A percentile compares a stretch with the other conserved stretches of the same genome.
Evolutionary conservation across 2,888 invertebrate species (phyloP).

Genomic region (Amphimallon solstitiale): DNA sequence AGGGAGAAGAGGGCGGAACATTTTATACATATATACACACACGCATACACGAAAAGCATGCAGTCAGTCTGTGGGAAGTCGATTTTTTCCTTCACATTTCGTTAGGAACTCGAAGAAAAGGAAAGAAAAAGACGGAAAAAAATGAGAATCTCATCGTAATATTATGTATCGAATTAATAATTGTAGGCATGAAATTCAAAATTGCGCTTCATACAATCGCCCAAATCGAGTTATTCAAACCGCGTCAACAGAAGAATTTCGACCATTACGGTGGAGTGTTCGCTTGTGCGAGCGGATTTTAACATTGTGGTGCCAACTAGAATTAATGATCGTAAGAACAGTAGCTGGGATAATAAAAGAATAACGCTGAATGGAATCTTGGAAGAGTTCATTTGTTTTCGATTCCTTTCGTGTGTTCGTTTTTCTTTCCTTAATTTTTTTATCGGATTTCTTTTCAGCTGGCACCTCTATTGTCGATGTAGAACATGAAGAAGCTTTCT

Average conservation of each 20-base stretch:
- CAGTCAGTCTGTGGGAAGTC: not conserved
- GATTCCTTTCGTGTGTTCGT: conserved; percentile 27
- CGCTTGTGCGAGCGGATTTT: conserved; percentile 48
- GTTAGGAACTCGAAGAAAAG: conserved; percentile 37
- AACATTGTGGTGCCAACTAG: conserved; percentile 51
- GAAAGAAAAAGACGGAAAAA: conserved; percentile 34
- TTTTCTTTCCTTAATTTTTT: not conserved
- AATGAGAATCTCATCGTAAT: conserved; percentile 50
- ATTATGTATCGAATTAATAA: conserved; percentile 62
- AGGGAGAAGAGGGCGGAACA: not conserved
- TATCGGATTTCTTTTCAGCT: not conserved
- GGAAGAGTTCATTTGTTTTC: conserved; percentile 50
- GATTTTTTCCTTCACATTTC: not conserved
- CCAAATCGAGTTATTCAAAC: conserved; percentile 41
- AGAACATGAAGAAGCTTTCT: not conserved
- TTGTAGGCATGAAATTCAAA: conserved; percentile 63
- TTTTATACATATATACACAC: conserved; percentile 1
- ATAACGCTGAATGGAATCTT: conserved; percentile 51
- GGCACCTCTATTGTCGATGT: not conserved
- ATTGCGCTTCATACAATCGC: conserved; percentile 57
- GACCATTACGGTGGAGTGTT: conserved; percentile 25
- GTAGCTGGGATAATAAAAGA: conserved; percentile 57
- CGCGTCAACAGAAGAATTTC: conserved; percentile 18
- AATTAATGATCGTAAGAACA: conserved; percentile 55
- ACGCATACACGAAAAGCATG: too few species aligned